A percentile compares a stretch with the other conserved stretches of the same genome.
Conservation (phyloP, 2,797 vertebrate species). For the Galagoides demidoff region DNA sequence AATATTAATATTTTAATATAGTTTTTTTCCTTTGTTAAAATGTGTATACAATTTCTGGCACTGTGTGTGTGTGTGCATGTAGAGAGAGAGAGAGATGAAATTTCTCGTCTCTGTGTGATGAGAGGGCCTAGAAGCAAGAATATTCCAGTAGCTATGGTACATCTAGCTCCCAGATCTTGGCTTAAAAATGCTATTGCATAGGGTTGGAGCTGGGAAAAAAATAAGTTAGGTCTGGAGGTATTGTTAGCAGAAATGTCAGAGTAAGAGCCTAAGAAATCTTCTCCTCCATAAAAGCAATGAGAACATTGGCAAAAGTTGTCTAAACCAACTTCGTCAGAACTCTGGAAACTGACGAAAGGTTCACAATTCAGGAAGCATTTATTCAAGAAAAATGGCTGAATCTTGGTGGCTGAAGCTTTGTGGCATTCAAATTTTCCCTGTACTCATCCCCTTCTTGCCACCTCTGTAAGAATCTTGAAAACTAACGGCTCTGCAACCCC, state of each 20-base stretch:
- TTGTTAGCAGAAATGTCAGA: neutral
- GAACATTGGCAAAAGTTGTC: neutral
- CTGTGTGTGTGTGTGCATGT: too few species aligned
- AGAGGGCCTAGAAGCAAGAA: neutral
- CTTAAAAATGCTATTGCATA: conserved; percentile 37
- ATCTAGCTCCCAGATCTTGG: conserved; percentile 20
- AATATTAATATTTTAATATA: too few species aligned
- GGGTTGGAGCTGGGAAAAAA: neutral
- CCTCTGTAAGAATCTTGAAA: neutral
- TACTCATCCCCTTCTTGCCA: neutral
- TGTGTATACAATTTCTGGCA: too few species aligned
- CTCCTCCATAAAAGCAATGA: conserved; percentile 1
- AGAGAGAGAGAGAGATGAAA: neutral
- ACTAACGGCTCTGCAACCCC: conserved; percentile 43
- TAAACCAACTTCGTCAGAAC: conserved; percentile 6
- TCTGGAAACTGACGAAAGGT: conserved; percentile 30
- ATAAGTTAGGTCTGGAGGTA: conserved; percentile 2
- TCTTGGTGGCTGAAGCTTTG: neutral
- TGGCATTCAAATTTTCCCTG: neutral
- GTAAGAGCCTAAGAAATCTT: neutral
- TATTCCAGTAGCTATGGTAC: neutral
- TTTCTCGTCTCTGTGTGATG: neutral
- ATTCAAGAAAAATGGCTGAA: conserved; percentile 33
- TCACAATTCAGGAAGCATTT: conserved; percentile 26
- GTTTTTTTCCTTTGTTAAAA: too few species aligned